Conservation (phyloP, 2,888 invertebrate genomes). For the Lapara coniferarum region DNA sequence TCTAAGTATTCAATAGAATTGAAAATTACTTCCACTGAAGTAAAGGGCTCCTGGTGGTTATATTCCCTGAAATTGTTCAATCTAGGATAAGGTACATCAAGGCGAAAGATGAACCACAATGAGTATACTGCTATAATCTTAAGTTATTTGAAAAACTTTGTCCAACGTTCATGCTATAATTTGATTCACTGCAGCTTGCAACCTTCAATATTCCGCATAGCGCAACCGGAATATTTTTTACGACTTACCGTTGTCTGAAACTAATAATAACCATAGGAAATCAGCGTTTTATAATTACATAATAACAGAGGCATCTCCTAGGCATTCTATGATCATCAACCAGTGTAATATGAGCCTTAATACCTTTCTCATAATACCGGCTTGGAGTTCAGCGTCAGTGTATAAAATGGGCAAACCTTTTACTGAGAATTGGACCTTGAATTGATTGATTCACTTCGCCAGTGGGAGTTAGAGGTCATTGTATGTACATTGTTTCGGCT, state of each 20-base stretch:
- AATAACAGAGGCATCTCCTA: conserved; percentile 26
- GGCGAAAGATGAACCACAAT: neutral
- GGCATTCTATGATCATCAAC: conserved; percentile 38
- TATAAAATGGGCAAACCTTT: conserved; percentile 64
- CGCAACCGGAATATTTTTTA: conserved; percentile 5
- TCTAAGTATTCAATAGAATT: no score
- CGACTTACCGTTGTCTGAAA: conserved; percentile 9
- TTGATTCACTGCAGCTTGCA: neutral
- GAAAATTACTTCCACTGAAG: no score
- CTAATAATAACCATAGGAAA: conserved; percentile 24
- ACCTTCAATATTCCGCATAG: neutral
- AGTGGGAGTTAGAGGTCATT: conserved; percentile 62
- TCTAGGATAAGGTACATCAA: no score
- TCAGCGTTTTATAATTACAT: conserved; percentile 25
- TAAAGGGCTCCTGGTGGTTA: no score
- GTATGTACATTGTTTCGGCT: conserved; percentile 47
- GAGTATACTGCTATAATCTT: neutral
- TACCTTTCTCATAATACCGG: conserved; percentile 35
- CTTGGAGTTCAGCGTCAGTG: conserved; percentile 35
- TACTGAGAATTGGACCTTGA: conserved; percentile 66
- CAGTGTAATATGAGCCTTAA: conserved; percentile 43
- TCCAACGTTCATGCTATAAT: neutral
- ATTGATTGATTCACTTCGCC: conserved; percentile 74
- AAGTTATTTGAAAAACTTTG: neutral
- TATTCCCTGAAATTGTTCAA: no score